Conservation (phyloP, 2,888 invertebrate genomes). For the Tinea pellionella region DNA sequence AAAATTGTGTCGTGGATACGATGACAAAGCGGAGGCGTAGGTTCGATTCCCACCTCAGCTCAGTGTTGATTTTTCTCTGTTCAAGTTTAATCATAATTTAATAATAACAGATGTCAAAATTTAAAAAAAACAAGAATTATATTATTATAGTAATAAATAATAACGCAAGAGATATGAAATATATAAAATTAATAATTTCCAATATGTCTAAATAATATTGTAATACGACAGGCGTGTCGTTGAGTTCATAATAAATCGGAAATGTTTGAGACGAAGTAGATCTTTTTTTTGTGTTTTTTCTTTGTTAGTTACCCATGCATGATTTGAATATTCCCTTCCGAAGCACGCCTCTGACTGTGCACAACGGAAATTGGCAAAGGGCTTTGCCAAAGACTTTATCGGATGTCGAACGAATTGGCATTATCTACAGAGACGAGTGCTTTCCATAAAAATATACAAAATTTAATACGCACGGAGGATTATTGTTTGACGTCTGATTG, state of each 20-base stretch:
- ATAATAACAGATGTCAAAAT: no score
- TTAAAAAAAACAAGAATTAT: no score
- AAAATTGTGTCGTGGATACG: no score
- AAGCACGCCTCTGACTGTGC: slow-evolving; percentile 14
- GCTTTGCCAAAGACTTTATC: slow-evolving; percentile 12
- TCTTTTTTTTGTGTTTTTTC: slow-evolving; percentile 11
- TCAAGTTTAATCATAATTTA: no score
- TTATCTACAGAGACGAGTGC: slow-evolving; percentile 5
- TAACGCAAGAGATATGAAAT: no score
- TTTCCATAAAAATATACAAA: not conserved
- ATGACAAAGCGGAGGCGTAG: no score
- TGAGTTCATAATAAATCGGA: not conserved
- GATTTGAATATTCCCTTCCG: slow-evolving; percentile 16
- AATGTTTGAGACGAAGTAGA: not conserved
- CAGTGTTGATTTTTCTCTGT: no score
- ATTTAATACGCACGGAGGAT: not conserved
- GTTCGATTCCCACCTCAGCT: no score
- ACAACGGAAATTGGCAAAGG: slow-evolving; percentile 13
- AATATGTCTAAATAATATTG: no score
- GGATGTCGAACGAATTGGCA: slow-evolving; percentile 13
- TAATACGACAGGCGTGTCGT: not conserved
- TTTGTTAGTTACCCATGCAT: slow-evolving; percentile 14
- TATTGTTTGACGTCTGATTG: slow-evolving; percentile 5
- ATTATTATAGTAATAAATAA: no score
- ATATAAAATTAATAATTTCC: no score